These are phyloP conservation scores for Cheilosia vernalis DNA, from an alignment of 2,888 invertebrate species.

Conservation along the genomic window DNA sequence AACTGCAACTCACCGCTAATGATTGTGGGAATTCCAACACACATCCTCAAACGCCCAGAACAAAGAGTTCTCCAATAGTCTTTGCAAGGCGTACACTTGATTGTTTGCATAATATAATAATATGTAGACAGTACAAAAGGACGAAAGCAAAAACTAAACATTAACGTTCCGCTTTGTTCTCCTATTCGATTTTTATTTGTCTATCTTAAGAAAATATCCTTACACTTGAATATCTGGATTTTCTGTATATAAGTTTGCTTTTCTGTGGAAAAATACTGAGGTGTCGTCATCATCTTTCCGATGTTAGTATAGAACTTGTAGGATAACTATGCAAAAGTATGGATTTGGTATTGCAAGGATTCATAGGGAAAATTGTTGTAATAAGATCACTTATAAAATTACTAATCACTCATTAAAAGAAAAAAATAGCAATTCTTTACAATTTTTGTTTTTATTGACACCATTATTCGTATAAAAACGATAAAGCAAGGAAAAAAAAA, in stretches of 20 bases:
- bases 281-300: slow-evolving; percentile 35
- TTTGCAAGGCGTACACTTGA: slow-evolving; percentile 1
- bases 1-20: slow-evolving; percentile 25
- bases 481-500: slow-evolving; percentile 1
- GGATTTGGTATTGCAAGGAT: slow-evolving; percentile 23
- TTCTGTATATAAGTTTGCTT: slow-evolving; percentile 19
- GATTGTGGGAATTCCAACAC: slow-evolving; percentile 40
- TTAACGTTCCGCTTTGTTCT: slow-evolving; percentile 15
- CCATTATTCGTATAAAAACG: background rate
- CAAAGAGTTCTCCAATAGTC: slow-evolving; percentile 18
- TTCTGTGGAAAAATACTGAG: slow-evolving; percentile 32
- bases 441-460: background rate
- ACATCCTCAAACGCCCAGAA: slow-evolving; percentile 1
- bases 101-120: background rate
- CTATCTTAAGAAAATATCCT: slow-evolving; percentile 24
- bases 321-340: background rate
- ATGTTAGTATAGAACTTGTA: background rate
- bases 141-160: slow-evolving; percentile 23
- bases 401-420: background rate
- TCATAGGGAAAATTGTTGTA: slow-evolving; percentile 5
- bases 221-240: slow-evolving; percentile 36
- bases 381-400: background rate
- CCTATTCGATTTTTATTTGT: slow-evolving; percentile 1
- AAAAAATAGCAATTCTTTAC: background rate
- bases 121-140: no score